Base-by-base conservation (phyloP, 2,797 vertebrate genomes). In the Champsocephalus gunnari region DNA sequence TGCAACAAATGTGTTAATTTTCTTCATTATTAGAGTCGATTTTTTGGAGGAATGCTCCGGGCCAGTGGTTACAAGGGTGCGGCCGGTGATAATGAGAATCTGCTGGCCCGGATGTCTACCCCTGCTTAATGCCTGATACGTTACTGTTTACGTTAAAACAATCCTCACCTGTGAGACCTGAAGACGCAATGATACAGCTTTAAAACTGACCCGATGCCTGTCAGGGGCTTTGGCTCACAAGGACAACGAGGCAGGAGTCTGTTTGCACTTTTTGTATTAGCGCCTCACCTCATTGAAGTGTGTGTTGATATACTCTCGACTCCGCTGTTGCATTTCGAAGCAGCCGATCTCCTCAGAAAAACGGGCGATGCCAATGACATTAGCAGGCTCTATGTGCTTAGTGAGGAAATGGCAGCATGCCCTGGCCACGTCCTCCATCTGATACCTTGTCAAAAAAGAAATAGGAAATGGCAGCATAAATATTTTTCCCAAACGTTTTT, bases 301-400 rank as follows among this genome's bases (percentile, higher is more conserved):
- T 5, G 91, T 96, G 76, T 96, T 96, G 92, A 96, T 94, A 53
- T 95, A 96, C 84, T 96, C 93, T 60, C 93, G 86, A 66, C 95
- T 92, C 12, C 53, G 86, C 55, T 89, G 87, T 78, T 95, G 87
- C 41, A 96, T 90, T 48, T 96, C 95, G 0, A 77, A 85, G 87
- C 96, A 96, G 71, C 95, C 92, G 12, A 96, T 92, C 79, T 95
- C 95, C 77, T 96, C 95, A 0, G 96, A 95, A 1, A 96, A 96
- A 48, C 94, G 94, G 12, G 93, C 86, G 58, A 96, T 96, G 62
- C 96, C 96, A n/a, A 96, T 95, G 64, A 95, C 96, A 21, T 96
- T 96, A 5, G 92, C 89, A 0, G 96, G 90, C 75, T 96, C 95
- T 72, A 96, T 86, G 72, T 96, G 94, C 72, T 96, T 96, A 0